These are phyloP conservation scores for Turdus rufiventris DNA, from an alignment of 2,113 vertebrate species.

Conservation along the genomic window DNA sequence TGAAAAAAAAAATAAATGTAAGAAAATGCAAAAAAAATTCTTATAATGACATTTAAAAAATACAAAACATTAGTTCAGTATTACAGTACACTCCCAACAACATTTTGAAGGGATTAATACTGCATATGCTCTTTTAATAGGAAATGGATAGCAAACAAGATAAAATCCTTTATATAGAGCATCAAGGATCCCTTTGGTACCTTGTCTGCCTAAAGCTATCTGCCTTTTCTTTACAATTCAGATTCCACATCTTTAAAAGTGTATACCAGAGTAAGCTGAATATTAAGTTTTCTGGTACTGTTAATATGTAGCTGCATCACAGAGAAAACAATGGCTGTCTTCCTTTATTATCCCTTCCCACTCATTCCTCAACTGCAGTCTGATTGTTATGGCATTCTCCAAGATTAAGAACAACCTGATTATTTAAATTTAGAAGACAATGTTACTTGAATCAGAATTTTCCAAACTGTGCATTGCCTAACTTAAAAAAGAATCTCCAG, in stretches of 20 bases:
- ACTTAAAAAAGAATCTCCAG: background rate
- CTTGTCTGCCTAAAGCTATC: background rate
- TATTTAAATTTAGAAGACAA: background rate
- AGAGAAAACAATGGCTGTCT: background rate
- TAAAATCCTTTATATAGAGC: background rate
- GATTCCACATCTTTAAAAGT: background rate
- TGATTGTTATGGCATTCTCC: background rate
- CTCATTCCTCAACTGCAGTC: background rate
- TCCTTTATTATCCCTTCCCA: background rate
- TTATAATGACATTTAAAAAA: background rate
- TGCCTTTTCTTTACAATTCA: background rate
- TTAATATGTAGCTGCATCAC: background rate
- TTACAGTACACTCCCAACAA: background rate
- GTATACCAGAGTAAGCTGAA: background rate
- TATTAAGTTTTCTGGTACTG: background rate
- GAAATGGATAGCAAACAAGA: background rate
- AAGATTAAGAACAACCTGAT: background rate
- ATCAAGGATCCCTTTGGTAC: background rate
- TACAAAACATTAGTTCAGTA: background rate
- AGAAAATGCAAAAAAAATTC: background rate
- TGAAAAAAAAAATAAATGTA: background rate
- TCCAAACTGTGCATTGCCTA: background rate
- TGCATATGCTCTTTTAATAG: background rate
- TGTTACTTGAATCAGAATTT: background rate
- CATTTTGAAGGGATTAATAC: background rate